Conservation (phyloP, 2,797 vertebrate species). For the Ataeniobius toweri region DNA sequence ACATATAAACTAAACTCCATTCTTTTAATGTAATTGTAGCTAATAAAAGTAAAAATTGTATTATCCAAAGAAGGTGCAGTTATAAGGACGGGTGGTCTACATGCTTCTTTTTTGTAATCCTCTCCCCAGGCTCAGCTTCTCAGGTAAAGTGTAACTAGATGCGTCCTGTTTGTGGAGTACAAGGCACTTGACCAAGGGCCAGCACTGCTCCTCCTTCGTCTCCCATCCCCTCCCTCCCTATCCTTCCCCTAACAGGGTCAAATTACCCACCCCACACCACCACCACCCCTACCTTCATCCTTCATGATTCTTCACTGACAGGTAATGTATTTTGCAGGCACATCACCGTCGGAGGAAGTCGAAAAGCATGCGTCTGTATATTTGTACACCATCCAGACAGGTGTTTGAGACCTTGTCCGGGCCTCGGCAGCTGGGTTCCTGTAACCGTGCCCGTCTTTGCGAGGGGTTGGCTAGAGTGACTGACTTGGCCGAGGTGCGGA, state of each 20-base stretch:
- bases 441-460: constrained; percentile 82
- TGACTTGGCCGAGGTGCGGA: constrained; percentile 63
- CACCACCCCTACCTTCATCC: constrained; percentile 61
- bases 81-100: constrained; percentile 70
- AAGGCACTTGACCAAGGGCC: constrained; percentile 96
- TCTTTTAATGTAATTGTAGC: neutral
- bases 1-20: too few relatives aligned
- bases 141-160: constrained; percentile 86
- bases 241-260: constrained; percentile 89
- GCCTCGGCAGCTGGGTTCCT: constrained; percentile 81
- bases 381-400: constrained; percentile 52
- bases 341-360: constrained; percentile 45
- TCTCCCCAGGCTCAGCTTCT: constrained; percentile 82
- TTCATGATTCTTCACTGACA: constrained; percentile 53
- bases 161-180: constrained; percentile 87
- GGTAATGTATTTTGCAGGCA: constrained; percentile 54
- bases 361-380: constrained; percentile 58
- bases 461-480: constrained; percentile 59
- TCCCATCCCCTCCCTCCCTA: constrained; percentile 87
- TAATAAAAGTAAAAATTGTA: constrained; percentile 46
- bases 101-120: constrained; percentile 71
- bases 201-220: constrained; percentile 87
- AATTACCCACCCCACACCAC: constrained; percentile 76
- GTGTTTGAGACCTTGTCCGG: constrained; percentile 61
- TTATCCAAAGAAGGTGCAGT: constrained; percentile 65